phyloP scores from a whole-genome alignment of 1,140 invertebrate genomes.

The Lysiphlebus fabarum region DNA sequence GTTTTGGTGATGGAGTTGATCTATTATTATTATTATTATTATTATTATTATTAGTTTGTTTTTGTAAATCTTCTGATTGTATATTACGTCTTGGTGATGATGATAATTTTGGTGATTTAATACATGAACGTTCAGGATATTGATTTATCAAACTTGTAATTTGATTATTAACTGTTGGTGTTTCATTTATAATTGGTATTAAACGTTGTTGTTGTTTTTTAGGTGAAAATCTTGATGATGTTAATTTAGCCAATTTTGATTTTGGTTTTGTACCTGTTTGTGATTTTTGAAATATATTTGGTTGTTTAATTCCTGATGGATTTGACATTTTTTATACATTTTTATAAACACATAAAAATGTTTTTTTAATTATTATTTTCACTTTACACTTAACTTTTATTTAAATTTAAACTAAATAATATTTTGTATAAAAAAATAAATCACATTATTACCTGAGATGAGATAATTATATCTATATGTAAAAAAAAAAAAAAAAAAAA shows the following conservation, averaged over 20 bases:
- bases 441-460: background rate
- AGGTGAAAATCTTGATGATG: constrained; percentile 27
- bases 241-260: constrained; percentile 33
- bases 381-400: constrained; percentile 2
- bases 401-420: background rate
- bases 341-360: background rate
- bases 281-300: constrained; percentile 24
- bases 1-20: constrained; percentile 26
- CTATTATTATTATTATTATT: too few relatives aligned
- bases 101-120: constrained; percentile 8
- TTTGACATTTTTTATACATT: constrained; percentile 37
- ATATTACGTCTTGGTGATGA: constrained; percentile 17
- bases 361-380: background rate
- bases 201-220: constrained; percentile 26
- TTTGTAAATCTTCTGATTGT: constrained; percentile 23
- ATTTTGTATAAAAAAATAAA: too few relatives aligned
- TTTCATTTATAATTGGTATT: constrained; percentile 21
- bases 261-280: constrained; percentile 41
- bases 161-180: background rate
- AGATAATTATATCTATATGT: constrained; percentile 2
- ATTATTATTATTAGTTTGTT: too few relatives aligned
- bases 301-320: constrained; percentile 32
- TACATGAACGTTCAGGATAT: constrained; percentile 8
- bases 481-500: background rate
- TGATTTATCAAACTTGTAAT: background rate